Evolutionary conservation across 2,797 vertebrate genomes (phyloP), one percentile per base, ranked within the genome.

Genomic region (Enteromius argenteus): DNA sequence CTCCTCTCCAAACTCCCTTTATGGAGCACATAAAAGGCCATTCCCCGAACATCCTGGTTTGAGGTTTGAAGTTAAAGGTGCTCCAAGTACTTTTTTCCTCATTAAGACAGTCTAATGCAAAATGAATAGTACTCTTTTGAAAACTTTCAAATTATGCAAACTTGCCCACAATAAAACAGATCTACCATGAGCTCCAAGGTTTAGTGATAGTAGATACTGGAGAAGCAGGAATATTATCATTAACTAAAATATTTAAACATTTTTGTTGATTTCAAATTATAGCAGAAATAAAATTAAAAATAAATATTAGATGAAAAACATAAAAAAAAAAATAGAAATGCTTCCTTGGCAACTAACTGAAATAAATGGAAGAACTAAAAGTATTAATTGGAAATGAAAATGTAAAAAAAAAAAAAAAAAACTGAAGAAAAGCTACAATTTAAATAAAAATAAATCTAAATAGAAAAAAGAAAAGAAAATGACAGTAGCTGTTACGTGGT

Each of bases 31-130:
- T 66, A 10, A 60, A 69, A 58, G 35, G 9, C 21, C 39, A 66
- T 74, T 81, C 8, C 19, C 64, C 42, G 37, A 23, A 49, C 42
- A 64, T 37, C 35, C 30, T 49, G 56, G 6, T 32, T 35, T 37
- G 49, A 75, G 49, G 19, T 37, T 56, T 56, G 21, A 75, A 75
- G 51, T 23, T 75, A 75, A 75, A 75, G 73, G 51, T 75, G 51
- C 73, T n/a, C 11, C 7, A 75, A 56, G 30, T 56, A 53, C 3
- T 21, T 75, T 75, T 37, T 75, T 39, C 51, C 73, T 75, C 73
- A 75, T 58, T 75, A 58, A 37, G 35, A 75, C 73, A 23, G 21
- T 75, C 73, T 75, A 51, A 37, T 53, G 30, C 32, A 74, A 35
- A 75, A 39, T 37, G 32, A 56, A 75, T 37, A 75, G 11, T 53